Evolutionary conservation across 2,888 invertebrate genomes (phyloP), one percentile per base, ranked within the genome.

Genomic region (Alitta virens): DNA sequence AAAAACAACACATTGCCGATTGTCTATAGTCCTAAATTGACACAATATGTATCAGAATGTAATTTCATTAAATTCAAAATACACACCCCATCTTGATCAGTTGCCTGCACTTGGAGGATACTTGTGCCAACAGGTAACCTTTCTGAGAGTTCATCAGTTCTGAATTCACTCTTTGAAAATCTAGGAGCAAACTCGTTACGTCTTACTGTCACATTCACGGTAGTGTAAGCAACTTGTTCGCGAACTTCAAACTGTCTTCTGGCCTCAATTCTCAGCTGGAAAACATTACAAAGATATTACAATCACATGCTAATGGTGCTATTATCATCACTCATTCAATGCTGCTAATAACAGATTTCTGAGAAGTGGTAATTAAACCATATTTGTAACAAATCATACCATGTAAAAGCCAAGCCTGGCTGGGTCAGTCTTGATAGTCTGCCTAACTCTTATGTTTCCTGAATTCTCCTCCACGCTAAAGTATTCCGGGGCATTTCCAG

Each of bases 161-260:
- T 46, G 60, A 74, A 77, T n/a, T 69, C 38, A 18, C 64, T 62
- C 33, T 63, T 58, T 24, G 64, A 60, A 62, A 78, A 78, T 2
- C 65, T 53, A 1, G 78, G 78, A 1, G 71, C 46, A 60, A 72
- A 70, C 62, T 71, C 68, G 57, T 78, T 78, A 16, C 77, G 63
- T 7, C 57, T 64, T 1, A 78, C 75, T 2, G 72, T 72, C 61
- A 78, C 72, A 26, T 69, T 69, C 2, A 78, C 75, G 18, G 67
- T 64, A 5, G 77, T 65, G 27, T 54, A 65, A 18, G 75, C 77
- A 1, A 74, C 71, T 65, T 77, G 75, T 1, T 66, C 23, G 9
- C 70, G 70, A 12, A 75, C 65, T 56, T 67, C 63, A 55, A 75
- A 75, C 27, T 67, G 55, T 16, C 69, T 65, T 1, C 69, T 67